Conservation (phyloP, 2,113 vertebrate genomes). For the Grallaria varia region DNA sequence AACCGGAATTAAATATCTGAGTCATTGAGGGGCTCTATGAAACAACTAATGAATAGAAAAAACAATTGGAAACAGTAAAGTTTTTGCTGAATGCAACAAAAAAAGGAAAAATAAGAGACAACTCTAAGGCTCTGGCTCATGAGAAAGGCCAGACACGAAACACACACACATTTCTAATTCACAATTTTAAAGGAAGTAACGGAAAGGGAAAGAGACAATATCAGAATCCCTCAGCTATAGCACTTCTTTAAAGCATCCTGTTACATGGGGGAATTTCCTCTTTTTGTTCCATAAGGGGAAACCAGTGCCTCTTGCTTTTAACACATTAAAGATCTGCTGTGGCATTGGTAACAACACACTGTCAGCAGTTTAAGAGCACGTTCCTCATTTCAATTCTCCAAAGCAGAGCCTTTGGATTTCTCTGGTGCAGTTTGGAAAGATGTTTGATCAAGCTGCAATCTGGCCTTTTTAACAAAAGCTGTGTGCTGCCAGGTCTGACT, state of each 20-base stretch:
- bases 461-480: neutral
- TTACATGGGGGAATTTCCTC: constrained; percentile 40
- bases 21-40: neutral
- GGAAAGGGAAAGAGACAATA: neutral
- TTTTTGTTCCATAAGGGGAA: constrained; percentile 41
- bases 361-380: constrained; percentile 18
- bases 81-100: neutral
- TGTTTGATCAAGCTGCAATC: constrained; percentile 37
- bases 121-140: neutral
- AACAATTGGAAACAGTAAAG: neutral
- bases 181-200: neutral
- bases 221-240: neutral
- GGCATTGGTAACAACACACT: neutral
- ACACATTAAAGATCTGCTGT: neutral
- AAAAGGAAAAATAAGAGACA: neutral
- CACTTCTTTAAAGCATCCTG: constrained; percentile 22
- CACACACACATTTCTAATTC: neutral
- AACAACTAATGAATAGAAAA: neutral
- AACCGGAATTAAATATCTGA: neutral
- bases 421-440: constrained; percentile 21
- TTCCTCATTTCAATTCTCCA: constrained; percentile 44
- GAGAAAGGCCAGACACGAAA: neutral
- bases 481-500: neutral
- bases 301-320: neutral
- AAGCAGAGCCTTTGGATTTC: constrained; percentile 29